Evolutionary conservation across 2,888 invertebrate genomes (phyloP), one percentile per base, ranked within the genome.

Genomic region (Macropis europaea): DNA sequence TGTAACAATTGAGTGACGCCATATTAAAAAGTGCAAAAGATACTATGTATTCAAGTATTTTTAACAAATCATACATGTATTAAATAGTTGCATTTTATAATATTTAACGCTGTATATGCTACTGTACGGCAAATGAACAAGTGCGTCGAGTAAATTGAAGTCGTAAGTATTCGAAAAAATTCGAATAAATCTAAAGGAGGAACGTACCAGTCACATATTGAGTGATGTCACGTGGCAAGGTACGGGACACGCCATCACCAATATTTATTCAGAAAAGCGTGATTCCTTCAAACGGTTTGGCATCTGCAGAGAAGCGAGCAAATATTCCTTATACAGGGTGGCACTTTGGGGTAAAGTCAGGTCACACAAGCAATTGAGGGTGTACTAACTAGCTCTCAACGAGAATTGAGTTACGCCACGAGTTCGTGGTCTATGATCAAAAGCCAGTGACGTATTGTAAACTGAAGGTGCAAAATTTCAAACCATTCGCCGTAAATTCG

Each of bases 341-440:
- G 47, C 60, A 70, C 76, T 79, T 74, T 71, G 60, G 56, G 50
- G 66, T 73, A 76, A 76, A 78, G 79, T 73, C 73, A 70, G 69
- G 66, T 78, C 77, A 69, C 57, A 61, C 73, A 77, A 73, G 77
- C 77, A 80, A 79, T 76, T 64, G 77, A 76, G 80, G 59, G 60
- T 76, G 70, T 68, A 79, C 80, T 73, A 80, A 80, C 73, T 63
- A 68, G 76, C 73, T 76, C 77, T 73, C 61, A 54, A 63, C 73
- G 78, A 78, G 79, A 79, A 78, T 78, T 63, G 80, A 80, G 73
- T 79, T 79, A 79, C 60, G 57, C 61, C 57, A 28, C 45, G 64
- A 71, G 79, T 73, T 71, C 50, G 67, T 48, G 71, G 67, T 56
- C 28, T 34, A 57, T 56, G 76, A 61, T 78, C 78, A 79, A 78